Base-by-base conservation (phyloP, 1,140 invertebrate genomes). In the Drosophila mayri region DNA sequence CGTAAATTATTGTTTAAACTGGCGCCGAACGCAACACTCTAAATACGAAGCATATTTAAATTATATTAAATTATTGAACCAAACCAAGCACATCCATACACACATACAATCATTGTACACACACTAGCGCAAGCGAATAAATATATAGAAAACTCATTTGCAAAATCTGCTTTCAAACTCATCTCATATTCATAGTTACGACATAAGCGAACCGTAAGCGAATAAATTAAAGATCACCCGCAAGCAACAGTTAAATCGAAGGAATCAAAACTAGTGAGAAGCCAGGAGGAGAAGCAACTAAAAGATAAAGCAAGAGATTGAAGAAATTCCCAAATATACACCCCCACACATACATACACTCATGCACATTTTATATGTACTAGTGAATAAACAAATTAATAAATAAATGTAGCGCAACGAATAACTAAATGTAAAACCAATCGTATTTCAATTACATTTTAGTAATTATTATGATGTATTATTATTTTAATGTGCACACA, bases 1-100 rank as follows among this genome's bases (percentile, higher is more conserved):
- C 37, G 62, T 70, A 70, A 70, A 70, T 54, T 70, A 70, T 67
- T 66, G 66, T 70, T 67, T 67, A 46, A 67, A 55, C 47, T 44
- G 66, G 41, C 43, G 66, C 35, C 60, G 32, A 47, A 62, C 37
- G 55, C 59, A 54, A 61, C 63, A 71, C 66, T 22, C 12, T 55
- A 76, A 61, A 73, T 73, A 57, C 66, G 73, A 77, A 74, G 61
- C 58, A 90, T 72, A 90, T 84, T 84, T 84, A 90, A 88, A 84
- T 90, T 84, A 88, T 90, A 84, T 88, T 87, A 87, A 87, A 88
- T 90, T 88, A 88, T 88, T 88, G 81, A 90, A 90, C 80, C 84
- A 88, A 88, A 84, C 74, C 50, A 81, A 80, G 57, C 77, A 66
- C 83, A 79, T 76, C 38, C 75, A 77, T 76, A 65, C 32, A 50